Percentiles rank a stretch among this genome's conserved stretches.
phyloP scores from a whole-genome alignment of 2,797 vertebrate species.

The Micropoecilia bifurca region DNA sequence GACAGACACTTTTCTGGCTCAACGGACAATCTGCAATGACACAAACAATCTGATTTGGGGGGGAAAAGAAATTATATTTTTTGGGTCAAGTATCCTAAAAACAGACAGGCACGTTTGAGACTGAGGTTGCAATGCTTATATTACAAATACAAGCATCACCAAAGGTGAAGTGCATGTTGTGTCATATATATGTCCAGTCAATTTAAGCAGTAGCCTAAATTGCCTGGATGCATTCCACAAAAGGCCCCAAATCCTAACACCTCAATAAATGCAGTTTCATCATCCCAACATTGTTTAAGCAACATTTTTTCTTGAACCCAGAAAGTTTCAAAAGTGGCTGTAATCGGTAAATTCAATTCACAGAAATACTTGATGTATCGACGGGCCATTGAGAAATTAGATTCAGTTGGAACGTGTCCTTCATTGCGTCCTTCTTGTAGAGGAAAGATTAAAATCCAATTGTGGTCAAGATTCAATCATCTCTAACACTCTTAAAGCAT shows the following conservation, averaged over 20 bases:
- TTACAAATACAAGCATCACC: conserved; percentile 41
- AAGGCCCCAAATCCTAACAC: conserved; percentile 1
- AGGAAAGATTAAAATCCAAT: conserved; percentile 66
- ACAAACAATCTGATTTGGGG: conserved; percentile 39
- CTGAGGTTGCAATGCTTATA: conserved; percentile 19
- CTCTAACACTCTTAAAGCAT: conserved; percentile 43
- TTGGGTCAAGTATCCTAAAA: conserved; percentile 54
- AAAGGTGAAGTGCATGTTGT: conserved; percentile 34
- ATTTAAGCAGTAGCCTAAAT: conserved; percentile 4
- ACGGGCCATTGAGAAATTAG: conserved; percentile 66
- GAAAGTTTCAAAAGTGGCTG: conserved; percentile 25
- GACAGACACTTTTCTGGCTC: conserved; percentile 23
- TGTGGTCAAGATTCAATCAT: conserved; percentile 71
- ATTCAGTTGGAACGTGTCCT: conserved; percentile 63
- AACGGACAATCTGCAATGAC: conserved; percentile 17
- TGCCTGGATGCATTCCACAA: conserved; percentile 31
- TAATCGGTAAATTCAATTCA: conserved; percentile 55
- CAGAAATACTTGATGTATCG: conserved; percentile 51
- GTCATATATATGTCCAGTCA: neutral
- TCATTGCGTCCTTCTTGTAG: conserved; percentile 60
- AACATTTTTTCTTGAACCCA: conserved; percentile 35
- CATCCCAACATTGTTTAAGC: conserved; percentile 25
- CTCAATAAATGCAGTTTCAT: conserved; percentile 35
- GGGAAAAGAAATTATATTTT: conserved; percentile 35
- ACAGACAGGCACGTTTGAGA: conserved; percentile 34